Evolutionary conservation across 2,797 vertebrate genomes (phyloP).

Genomic region (Anguilla anguilla): DNA sequence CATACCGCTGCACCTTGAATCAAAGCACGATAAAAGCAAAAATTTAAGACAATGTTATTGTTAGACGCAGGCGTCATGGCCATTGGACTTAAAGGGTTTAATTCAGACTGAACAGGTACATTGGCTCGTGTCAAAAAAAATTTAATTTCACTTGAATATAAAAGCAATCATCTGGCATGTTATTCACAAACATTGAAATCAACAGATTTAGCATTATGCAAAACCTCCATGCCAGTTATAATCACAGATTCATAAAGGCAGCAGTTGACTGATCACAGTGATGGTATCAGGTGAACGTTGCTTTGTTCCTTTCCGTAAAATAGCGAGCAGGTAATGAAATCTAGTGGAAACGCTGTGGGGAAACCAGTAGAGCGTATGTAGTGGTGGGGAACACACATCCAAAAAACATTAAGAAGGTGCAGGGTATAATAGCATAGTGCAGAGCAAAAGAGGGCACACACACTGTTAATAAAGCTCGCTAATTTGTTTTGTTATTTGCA

Average conservation of each 20-base stretch:
- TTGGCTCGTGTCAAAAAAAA: not conserved
- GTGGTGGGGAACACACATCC: too few relatives aligned
- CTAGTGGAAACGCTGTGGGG: not conserved
- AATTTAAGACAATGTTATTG: too few relatives aligned
- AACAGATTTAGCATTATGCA: not conserved
- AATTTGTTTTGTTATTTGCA: not conserved
- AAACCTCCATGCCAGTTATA: not conserved
- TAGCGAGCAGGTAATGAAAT: not conserved
- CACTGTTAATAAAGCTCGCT: not conserved
- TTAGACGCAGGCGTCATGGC: too few relatives aligned
- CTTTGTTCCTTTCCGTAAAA: not conserved
- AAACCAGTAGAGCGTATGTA: not conserved
- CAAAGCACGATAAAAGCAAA: too few relatives aligned
- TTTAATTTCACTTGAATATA: not conserved
- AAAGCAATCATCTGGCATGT: not conserved
- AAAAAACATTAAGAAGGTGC: too few relatives aligned
- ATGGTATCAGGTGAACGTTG: not conserved
- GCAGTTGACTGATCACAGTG: not conserved
- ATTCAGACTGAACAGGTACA: not conserved
- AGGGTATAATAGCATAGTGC: too few relatives aligned
- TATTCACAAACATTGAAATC: not conserved
- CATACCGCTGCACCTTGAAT: too few relatives aligned
- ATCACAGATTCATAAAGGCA: not conserved
- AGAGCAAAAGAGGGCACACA: not conserved
- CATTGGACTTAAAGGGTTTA: too few relatives aligned